Evolutionary conservation across 2,113 vertebrate species (phyloP).

Genomic region (Eubucco bourcierii): DNA sequence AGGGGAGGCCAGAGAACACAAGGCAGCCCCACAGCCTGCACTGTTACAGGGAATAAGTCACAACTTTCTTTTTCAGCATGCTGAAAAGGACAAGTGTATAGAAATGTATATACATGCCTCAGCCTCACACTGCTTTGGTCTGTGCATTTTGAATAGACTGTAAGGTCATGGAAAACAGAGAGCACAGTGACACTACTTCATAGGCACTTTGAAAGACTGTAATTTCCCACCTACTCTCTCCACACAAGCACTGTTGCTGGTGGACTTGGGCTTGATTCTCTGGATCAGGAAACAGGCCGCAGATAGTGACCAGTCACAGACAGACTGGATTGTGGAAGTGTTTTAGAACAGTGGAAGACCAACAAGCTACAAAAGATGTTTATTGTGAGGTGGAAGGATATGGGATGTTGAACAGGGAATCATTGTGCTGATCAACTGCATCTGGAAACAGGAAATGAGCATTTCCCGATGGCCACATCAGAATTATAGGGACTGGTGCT

Average conservation of each 20-base stretch:
- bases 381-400: neutral
- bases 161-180: neutral
- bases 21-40: neutral
- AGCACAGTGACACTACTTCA: neutral
- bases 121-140: neutral
- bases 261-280: neutral
- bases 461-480: neutral
- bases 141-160: neutral
- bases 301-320: neutral
- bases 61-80: neutral
- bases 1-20: neutral
- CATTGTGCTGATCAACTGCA: neutral
- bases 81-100: neutral
- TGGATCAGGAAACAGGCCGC: neutral
- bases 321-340: neutral
- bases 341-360: neutral
- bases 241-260: neutral
- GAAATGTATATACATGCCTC: neutral
- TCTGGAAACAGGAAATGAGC: neutral
- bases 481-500: neutral
- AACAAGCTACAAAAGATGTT: neutral
- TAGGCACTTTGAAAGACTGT: neutral
- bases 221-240: neutral
- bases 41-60: neutral
- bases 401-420: neutral